Percentiles rank a stretch among this genome's conserved stretches.
Conservation (phyloP, 1,140 invertebrate genomes). For the Polyergus mexicanus region DNA sequence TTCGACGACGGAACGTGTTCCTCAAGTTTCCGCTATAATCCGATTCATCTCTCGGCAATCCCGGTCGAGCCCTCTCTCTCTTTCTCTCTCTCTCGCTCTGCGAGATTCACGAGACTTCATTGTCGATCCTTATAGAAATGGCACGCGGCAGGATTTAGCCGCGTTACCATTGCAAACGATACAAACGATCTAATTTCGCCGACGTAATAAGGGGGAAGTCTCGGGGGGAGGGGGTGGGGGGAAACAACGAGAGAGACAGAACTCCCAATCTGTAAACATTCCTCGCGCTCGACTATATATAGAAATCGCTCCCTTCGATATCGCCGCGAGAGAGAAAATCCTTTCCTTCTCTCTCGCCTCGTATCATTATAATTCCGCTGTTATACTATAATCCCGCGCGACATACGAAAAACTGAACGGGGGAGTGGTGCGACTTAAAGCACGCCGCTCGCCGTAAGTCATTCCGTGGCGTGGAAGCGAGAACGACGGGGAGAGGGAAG, state of each 20-base stretch:
- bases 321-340: not conserved
- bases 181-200: conserved; percentile 72
- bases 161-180: conserved; percentile 68
- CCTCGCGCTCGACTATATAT: not conserved
- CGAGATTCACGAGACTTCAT: conserved; percentile 35
- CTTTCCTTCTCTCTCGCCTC: not conserved
- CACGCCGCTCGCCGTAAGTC: conserved; percentile 76
- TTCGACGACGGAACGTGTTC: conserved; percentile 49
- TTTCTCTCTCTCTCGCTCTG: conserved; percentile 2
- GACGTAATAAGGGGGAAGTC: not conserved
- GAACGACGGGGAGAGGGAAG: conserved; percentile 41
- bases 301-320: no score
- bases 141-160: conserved; percentile 50
- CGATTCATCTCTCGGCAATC: conserved; percentile 54
- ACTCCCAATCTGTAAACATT: not conserved
- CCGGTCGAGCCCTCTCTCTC: not conserved
- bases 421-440: conserved; percentile 67
- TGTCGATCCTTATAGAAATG: conserved; percentile 62
- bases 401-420: conserved; percentile 11
- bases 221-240: not conserved
- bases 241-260: not conserved
- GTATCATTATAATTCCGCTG: conserved; percentile 64
- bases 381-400: conserved; percentile 67
- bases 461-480: conserved; percentile 60
- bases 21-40: conserved; percentile 72